Percentiles rank a stretch among this genome's conserved stretches.
Conservation (phyloP, 2,888 invertebrate species). For the Acanthoscelides obtectus region DNA sequence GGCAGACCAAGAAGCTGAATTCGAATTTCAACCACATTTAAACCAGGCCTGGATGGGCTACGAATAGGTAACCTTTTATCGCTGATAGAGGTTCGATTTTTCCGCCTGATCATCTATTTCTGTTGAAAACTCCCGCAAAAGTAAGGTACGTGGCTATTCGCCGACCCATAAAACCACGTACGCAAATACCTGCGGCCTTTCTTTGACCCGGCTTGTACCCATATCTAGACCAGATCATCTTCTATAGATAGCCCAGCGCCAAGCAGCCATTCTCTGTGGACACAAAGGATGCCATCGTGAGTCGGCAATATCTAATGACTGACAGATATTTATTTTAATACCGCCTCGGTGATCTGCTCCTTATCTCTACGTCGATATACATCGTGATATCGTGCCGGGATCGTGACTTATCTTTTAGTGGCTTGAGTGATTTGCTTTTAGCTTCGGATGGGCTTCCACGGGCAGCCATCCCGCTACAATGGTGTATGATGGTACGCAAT, state of each 20-base stretch:
- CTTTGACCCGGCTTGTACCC: not conserved
- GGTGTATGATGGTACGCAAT: not conserved
- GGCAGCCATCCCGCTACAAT: not conserved
- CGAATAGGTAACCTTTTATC: no score
- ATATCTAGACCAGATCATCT: not conserved
- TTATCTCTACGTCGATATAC: not conserved
- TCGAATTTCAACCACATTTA: no score
- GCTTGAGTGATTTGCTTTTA: not conserved
- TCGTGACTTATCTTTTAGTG: not conserved
- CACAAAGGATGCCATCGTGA: not conserved
- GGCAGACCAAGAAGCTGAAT: no score
- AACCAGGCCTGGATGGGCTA: no score
- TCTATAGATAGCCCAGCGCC: not conserved
- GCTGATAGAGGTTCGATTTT: no score
- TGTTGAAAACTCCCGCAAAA: no score
- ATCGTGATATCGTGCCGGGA: not conserved
- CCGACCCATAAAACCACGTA: not conserved
- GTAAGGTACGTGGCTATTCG: not conserved
- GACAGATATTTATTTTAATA: constrained; percentile 13
- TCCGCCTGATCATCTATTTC: no score
- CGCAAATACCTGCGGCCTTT: not conserved
- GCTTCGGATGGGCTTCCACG: not conserved
- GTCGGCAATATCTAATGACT: constrained; percentile 9
- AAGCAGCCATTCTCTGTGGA: not conserved
- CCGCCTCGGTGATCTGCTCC: not conserved